Evolutionary conservation across 2,888 invertebrate species (phyloP).

Genomic region (Cerceris ruficornis): DNA sequence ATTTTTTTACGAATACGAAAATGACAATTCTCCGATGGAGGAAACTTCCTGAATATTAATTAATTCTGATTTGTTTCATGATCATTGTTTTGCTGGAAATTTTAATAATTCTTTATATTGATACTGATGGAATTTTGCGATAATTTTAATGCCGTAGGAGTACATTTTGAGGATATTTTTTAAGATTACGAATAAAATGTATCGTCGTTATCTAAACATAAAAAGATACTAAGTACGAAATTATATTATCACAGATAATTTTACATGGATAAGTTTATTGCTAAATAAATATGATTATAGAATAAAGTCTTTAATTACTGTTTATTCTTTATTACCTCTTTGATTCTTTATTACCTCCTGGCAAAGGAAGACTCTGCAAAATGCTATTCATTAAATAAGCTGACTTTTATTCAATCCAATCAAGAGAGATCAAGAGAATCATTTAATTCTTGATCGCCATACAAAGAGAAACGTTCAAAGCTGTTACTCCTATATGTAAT

Average conservation of each 20-base stretch:
- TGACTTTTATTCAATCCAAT: not conserved
- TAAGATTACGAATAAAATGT: not conserved
- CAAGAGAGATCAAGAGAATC: not conserved
- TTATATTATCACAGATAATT: not conserved
- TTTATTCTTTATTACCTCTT: not conserved
- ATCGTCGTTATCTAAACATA: too few species aligned
- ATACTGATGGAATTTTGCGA: too few species aligned
- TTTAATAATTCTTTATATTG: too few species aligned
- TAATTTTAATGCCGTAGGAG: not conserved
- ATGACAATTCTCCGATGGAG: too few species aligned
- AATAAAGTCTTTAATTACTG: not conserved
- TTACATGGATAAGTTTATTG: not conserved
- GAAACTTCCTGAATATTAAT: too few species aligned
- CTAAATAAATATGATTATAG: not conserved
- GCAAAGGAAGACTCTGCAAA: not conserved
- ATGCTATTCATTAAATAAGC: not conserved
- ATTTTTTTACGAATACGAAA: too few species aligned
- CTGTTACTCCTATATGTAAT: too few species aligned
- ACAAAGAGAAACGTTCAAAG: not conserved
- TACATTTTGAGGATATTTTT: not conserved
- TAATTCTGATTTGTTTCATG: too few species aligned
- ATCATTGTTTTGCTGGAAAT: too few species aligned
- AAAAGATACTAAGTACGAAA: constrained; percentile 24
- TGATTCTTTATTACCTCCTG: not conserved
- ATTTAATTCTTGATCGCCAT: not conserved